Evolutionary conservation across 2,797 vertebrate species (phyloP), one percentile per base, ranked within the genome.

Genomic region (Gymnoscopelus microlampas): DNA sequence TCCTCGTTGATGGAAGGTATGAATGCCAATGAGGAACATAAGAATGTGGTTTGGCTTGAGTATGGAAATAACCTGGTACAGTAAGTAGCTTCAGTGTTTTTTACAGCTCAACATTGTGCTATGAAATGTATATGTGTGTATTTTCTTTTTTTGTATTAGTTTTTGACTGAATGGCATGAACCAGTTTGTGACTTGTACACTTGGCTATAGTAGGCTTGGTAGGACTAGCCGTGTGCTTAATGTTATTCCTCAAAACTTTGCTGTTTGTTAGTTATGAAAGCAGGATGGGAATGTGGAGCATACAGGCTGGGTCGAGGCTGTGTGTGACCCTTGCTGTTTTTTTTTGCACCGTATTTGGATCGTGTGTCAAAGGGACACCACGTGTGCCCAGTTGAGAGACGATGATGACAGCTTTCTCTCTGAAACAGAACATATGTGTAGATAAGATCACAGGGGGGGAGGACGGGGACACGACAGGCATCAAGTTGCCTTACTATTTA

Each of bases 361-460:
- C 58, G 26, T 73, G 68, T 80, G 74, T 78, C 73, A 74, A n/a
- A 23, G 59, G 4, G 11, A 64, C 57, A 47, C 51, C 51, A 59
- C 63, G 68, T 58, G 53, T 74, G 55, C 73, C 56, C 64, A 70
- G 67, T 49, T 60, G 66, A 49, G 60, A 76, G 57, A 58, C 6
- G 15, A 15, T 54, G 57, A 51, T 60, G 53, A 65, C 8, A 39
- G 53, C 63, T 55, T 65, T 70, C 48, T 59, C 71, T 73, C 69
- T 60, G 26, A 61, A 66, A 32, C 49, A 24, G 39, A 70, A 60
- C 71, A 68, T 76, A 65, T 74, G 53, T 83, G 72, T 74, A 53
- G 63, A 54, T 72, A 24, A 66, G 55, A 73, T 50, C 69, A 56
- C 58, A 62, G 57, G 26, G 2, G 5, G 44, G 55, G 4, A 14